phyloP scores from a whole-genome alignment of 2,888 invertebrate species.

The Melanophora roralis region DNA sequence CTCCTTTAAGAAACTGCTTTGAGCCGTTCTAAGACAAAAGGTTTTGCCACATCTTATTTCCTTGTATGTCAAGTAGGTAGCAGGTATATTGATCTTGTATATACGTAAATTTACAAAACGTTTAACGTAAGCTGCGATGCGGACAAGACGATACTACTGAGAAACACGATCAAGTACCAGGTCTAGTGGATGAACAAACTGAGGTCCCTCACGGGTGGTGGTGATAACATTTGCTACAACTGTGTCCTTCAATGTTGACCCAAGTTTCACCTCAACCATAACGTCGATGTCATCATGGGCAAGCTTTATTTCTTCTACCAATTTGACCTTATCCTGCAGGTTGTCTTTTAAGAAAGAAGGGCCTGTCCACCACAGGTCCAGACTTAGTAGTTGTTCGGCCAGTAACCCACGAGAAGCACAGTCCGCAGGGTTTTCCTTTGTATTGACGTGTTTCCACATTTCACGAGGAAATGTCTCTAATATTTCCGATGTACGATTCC shows the following conservation, averaged over 20 bases:
- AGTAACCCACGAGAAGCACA: conserved; percentile 29
- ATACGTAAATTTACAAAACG: conserved; percentile 30
- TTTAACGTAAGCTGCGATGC: conserved; percentile 28
- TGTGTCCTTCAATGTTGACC: no score
- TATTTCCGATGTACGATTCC: conserved; percentile 21
- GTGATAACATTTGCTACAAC: no score
- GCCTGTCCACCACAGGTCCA: conserved; percentile 23
- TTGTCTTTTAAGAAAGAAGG: background rate
- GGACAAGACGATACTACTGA: conserved; percentile 26
- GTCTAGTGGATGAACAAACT: background rate
- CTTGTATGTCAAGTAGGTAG: background rate
- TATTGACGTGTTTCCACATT: background rate
- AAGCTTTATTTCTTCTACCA: background rate
- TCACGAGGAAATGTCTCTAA: background rate
- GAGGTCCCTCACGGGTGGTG: no score
- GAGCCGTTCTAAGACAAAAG: conserved; percentile 5
- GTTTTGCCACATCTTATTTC: conserved; percentile 4
- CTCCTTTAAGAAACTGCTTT: conserved; percentile 1
- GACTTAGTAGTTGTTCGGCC: background rate
- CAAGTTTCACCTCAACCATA: background rate
- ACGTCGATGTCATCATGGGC: background rate
- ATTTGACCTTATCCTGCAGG: background rate
- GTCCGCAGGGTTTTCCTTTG: conserved; percentile 21
- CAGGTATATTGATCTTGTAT: background rate
- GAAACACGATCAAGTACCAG: background rate